Base-by-base conservation (phyloP, 2,797 vertebrate genomes). In the Pyrocephalus nanus region DNA sequence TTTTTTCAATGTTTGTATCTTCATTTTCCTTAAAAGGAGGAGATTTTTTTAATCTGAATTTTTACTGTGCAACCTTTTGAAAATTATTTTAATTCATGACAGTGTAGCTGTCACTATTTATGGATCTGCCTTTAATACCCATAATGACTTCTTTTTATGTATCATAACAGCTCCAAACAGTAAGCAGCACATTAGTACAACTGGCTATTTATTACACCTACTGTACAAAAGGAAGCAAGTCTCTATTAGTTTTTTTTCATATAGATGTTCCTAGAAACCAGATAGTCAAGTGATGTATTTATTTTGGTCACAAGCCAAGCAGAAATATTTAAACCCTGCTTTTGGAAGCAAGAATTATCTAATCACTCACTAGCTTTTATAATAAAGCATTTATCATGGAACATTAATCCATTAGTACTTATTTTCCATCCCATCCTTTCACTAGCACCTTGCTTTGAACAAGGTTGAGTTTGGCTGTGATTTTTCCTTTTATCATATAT, bases 311-410 rank as follows among this genome's bases (percentile, higher is more conserved):
- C 43, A 48, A 93, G 97, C 98, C 97, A 98, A 95, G 90, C 38
- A 97, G 96, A 97, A 97, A 97, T 96, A 98, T 97, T 97, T 98
- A 97, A 97, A 98, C 98, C 95, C 86, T 96, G 88, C 95, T 93
- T 96, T 98, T 97, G 96, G 97, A 98, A 97, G 97, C 95, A 97
- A 97, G 96, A 98, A 98, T 98, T 98, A 98, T 98, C 98, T 98
- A 98, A 98, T 98, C 98, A 97, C 97, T 98, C 93, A 92, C 96
- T 96, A 96, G 95, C 95, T 97, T 96, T 97, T 97, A 95, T 95
- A 98, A 97, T 97, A 97, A 97, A 98, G 92, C 97, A 97, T 98
- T 98, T 97, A 97, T 98, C 97, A 97, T 93, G 88, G 92, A 93
- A 95, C 97, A 97, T 97, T 98, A 97, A 97, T 98, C 97, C 97